Conservation (phyloP, 2,797 vertebrate species). For the Gambusia yucatana region DNA sequence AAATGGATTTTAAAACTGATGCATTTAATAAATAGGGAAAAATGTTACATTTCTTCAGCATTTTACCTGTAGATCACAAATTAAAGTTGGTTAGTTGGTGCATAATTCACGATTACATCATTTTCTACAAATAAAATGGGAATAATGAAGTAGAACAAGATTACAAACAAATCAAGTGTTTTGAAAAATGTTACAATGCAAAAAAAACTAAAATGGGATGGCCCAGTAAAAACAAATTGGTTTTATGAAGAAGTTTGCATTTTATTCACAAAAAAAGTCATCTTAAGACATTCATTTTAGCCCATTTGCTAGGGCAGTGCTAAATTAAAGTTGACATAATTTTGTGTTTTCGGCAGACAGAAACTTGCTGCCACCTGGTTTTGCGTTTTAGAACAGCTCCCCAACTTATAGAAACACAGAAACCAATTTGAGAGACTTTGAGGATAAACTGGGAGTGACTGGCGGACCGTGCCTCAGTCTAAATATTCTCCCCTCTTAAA, state of each 20-base stretch:
- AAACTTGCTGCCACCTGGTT: constrained; percentile 69
- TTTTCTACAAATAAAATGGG: not conserved
- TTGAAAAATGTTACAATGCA: not conserved
- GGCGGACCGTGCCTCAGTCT: constrained; percentile 34
- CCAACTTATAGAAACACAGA: not conserved
- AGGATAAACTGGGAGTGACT: constrained; percentile 53
- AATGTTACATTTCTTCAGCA: not conserved
- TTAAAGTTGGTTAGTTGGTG: not conserved
- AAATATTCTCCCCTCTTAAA: constrained; percentile 51
- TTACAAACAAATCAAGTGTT: not conserved
- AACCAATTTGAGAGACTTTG: constrained; percentile 35
- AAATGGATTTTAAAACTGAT: not conserved
- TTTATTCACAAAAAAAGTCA: not conserved
- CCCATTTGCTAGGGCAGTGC: not conserved
- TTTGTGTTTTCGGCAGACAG: constrained; percentile 44
- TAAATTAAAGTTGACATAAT: constrained; percentile 33
- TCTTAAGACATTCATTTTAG: not conserved
- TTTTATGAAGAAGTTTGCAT: not conserved
- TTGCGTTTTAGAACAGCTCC: constrained; percentile 59
- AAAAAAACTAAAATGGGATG: not conserved
- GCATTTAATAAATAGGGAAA: not conserved
- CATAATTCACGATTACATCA: not conserved
- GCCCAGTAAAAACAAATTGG: no score
- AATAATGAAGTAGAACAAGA: not conserved
- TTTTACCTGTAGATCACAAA: not conserved